These are phyloP conservation scores for Oasisia sp. DNA, from an alignment of 2,888 invertebrate species.

Conservation along the genomic window DNA sequence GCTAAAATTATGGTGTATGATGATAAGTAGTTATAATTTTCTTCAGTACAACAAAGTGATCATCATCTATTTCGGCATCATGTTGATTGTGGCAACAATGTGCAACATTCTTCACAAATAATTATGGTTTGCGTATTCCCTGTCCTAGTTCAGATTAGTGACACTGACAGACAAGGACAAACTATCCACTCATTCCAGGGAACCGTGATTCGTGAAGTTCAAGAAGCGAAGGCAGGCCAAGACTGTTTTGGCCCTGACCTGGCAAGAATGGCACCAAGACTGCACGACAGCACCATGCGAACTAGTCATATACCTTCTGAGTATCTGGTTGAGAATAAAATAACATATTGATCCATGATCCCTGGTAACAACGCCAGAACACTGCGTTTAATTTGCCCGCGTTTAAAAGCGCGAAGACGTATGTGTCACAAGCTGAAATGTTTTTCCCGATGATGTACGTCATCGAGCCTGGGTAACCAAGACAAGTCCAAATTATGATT, in stretches of 20 bases:
- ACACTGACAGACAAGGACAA: no score
- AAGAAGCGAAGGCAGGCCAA: no score
- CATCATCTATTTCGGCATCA: not conserved
- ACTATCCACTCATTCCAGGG: no score
- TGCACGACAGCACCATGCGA: not conserved
- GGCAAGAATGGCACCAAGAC: not conserved
- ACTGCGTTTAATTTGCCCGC: not conserved
- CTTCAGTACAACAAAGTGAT: no score
- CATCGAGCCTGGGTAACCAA: not conserved
- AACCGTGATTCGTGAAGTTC: no score
- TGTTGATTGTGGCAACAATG: no score
- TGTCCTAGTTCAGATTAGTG: not conserved
- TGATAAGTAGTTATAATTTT: no score
- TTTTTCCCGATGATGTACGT: not conserved
- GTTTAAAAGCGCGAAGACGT: not conserved
- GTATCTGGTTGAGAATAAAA: constrained; percentile 12
- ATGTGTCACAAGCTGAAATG: not conserved
- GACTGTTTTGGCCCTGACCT: not conserved
- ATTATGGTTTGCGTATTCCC: not conserved
- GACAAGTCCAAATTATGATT: not conserved
- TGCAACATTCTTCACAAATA: not conserved
- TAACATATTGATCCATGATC: not conserved
- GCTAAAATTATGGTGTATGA: no score
- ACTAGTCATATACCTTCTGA: not conserved
- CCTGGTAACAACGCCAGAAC: not conserved